These are phyloP conservation scores for Aythya baeri DNA, from an alignment of 2,113 vertebrate genomes.

Conservation along the genomic window DNA sequence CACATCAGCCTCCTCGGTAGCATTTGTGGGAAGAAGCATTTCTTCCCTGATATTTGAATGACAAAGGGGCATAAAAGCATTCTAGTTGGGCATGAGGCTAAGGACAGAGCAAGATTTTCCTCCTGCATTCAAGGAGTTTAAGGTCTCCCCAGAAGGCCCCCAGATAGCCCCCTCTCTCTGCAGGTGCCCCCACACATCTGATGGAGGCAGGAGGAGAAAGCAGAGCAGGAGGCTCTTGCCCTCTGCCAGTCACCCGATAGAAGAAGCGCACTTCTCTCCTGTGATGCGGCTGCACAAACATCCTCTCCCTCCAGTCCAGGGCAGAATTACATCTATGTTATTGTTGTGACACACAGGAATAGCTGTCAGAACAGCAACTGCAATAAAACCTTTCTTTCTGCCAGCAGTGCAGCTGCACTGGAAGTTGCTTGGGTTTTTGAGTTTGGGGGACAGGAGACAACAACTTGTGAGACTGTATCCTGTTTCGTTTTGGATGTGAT, in stretches of 20 bases:
- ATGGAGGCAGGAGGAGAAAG: not conserved
- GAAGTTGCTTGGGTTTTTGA: not conserved
- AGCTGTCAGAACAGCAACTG: not conserved
- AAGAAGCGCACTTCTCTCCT: not conserved
- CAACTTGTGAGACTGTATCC: not conserved
- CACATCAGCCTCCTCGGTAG: not conserved
- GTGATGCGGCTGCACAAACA: not conserved
- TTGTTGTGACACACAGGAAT: not conserved
- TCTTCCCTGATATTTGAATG: not conserved
- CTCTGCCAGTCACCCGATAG: not conserved
- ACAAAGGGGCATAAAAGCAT: not conserved
- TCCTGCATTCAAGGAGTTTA: not conserved
- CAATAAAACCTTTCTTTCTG: not conserved
- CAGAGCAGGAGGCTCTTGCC: not conserved
- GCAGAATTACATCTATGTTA: constrained; percentile 21
- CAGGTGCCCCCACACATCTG: rapidly evolving
- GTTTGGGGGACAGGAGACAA: not conserved
- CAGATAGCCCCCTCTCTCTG: not conserved
- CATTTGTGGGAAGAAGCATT: not conserved
- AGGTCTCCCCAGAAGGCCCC: not conserved
- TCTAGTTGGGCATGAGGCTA: not conserved
- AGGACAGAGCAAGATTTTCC: not conserved
- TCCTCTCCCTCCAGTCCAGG: not conserved
- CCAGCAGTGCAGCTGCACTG: not conserved
- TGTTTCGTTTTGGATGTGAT: not conserved